Conservation (phyloP, 2,888 invertebrate species). For the Pheosia tremula region DNA sequence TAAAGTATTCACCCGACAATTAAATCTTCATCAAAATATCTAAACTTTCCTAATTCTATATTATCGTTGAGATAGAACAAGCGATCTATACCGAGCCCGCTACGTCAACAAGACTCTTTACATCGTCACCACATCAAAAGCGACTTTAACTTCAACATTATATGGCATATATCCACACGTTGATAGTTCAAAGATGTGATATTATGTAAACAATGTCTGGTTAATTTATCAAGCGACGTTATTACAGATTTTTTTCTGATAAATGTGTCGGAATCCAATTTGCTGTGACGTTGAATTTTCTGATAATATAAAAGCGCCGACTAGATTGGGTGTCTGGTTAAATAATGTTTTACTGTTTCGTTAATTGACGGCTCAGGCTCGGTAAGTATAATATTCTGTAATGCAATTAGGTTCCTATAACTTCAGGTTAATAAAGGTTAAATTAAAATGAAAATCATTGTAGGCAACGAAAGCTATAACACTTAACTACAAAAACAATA, state of each 20-base stretch:
- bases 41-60: conserved; percentile 38
- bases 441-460: too few relatives aligned
- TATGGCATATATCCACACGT: conserved; percentile 7
- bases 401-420: conserved; percentile 23
- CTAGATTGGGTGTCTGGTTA: conserved; percentile 39
- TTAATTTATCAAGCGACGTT: conserved; percentile 52
- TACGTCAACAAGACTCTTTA: conserved; percentile 9
- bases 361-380: conserved; percentile 25
- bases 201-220: conserved; percentile 19
- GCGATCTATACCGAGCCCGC: conserved; percentile 12
- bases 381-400: conserved; percentile 23
- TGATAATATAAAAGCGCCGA: conserved; percentile 47
- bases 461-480: too few relatives aligned
- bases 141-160: fast-evolving
- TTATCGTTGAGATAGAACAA: conserved; percentile 21
- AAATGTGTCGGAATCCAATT: conserved; percentile 59
- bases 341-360: conserved; percentile 26
- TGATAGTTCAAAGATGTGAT: conserved; percentile 3
- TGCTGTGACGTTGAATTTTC: conserved; percentile 55
- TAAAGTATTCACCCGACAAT: conserved; percentile 18
- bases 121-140: conserved; percentile 5
- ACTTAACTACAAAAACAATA: too few relatives aligned
- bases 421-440: background rate
- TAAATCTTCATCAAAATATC: conserved; percentile 35
- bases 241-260: conserved; percentile 57